Conservation (phyloP, 1,140 invertebrate species). For the Melanaphis sacchari region DNA sequence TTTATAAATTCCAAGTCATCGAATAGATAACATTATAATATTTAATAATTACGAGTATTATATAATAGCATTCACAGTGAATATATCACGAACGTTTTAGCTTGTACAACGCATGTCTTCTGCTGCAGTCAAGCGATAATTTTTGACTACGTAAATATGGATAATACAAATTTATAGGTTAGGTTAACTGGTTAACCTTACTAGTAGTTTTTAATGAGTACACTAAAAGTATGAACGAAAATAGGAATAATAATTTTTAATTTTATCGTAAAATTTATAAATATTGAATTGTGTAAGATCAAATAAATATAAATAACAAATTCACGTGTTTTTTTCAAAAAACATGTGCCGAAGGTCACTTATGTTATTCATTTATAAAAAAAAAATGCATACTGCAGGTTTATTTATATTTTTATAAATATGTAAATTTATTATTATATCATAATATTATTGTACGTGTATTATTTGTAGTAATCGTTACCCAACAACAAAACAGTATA, state of each 20-base stretch:
- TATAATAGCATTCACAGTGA: no score
- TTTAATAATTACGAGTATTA: no score
- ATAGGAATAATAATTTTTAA: background rate
- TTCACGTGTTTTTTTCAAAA: background rate
- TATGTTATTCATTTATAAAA: background rate
- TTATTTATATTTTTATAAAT: background rate
- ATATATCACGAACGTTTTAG: no score
- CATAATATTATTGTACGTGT: background rate
- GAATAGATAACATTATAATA: no score
- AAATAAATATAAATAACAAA: background rate
- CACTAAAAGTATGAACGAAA: background rate
- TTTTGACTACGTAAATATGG: no score
- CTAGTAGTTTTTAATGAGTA: background rate
- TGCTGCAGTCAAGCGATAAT: no score
- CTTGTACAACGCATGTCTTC: no score
- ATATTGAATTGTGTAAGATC: background rate
- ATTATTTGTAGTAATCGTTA: background rate
- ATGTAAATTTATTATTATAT: background rate
- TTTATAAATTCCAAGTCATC: no score
- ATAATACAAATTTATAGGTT: background rate
- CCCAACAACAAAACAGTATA: background rate
- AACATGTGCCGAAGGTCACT: background rate
- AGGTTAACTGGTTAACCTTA: background rate
- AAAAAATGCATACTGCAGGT: background rate
- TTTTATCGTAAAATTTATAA: background rate